Conservation (phyloP, 2,797 vertebrate species). For the Avahi laniger region DNA sequence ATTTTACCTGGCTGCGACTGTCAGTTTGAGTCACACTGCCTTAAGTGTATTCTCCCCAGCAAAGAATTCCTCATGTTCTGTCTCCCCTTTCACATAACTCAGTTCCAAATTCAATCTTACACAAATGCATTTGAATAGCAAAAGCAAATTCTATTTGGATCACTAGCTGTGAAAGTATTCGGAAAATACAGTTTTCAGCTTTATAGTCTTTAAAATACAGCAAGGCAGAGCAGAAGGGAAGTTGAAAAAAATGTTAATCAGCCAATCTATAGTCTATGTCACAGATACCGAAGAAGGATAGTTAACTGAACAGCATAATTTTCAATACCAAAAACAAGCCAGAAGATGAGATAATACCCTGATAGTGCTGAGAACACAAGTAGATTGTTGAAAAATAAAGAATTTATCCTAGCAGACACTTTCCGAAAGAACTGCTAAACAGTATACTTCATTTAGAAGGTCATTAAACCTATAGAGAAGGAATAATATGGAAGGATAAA, state of each 20-base stretch:
- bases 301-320: neutral
- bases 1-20: neutral
- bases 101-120: neutral
- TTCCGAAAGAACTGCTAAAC: neutral
- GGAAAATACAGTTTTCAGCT: constrained; percentile 1
- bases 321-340: neutral
- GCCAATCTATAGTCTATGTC: neutral
- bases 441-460: neutral
- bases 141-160: constrained; percentile 35
- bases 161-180: neutral
- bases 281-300: neutral
- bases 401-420: neutral
- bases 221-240: constrained; percentile 13
- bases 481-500: neutral
- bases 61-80: neutral
- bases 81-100: neutral
- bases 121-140: constrained; percentile 14
- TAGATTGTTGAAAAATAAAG: neutral
- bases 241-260: constrained; percentile 21
- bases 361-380: neutral
- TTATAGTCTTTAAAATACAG: constrained; percentile 19
- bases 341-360: neutral
- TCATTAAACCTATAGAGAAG: neutral
- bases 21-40: neutral
- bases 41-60: neutral